Evolutionary conservation across 2,888 invertebrate genomes (phyloP).

Genomic region (Scaptomyza caliginosa): DNA sequence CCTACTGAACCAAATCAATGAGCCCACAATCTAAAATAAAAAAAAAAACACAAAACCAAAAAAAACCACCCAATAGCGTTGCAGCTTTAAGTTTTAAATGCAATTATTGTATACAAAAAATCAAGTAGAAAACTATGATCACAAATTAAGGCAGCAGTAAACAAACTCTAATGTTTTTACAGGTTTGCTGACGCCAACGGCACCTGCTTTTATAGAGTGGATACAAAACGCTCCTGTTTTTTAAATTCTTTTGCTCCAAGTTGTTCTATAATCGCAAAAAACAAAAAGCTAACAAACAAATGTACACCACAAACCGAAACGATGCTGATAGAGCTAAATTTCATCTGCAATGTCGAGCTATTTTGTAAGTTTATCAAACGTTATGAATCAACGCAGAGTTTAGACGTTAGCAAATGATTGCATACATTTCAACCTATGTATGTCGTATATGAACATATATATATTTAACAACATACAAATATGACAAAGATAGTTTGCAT

Average conservation of each 20-base stretch:
- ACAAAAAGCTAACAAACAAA: background rate
- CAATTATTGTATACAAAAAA: conserved; percentile 43
- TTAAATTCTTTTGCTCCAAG: conserved; percentile 19
- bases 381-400: conserved; percentile 25
- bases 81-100: conserved; percentile 63
- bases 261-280: conserved; percentile 15
- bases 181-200: conserved; percentile 31
- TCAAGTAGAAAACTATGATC: conserved; percentile 27
- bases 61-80: conserved; percentile 63
- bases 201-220: conserved; percentile 50
- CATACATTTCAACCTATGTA: background rate
- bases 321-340: conserved; percentile 33
- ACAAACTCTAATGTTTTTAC: conserved; percentile 42
- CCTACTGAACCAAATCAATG: conserved; percentile 45
- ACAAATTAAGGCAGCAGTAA: conserved; percentile 20
- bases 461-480: conserved; percentile 7
- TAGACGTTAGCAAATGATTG: conserved; percentile 16
- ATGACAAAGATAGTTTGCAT: conserved; percentile 6
- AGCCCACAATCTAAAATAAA: conserved; percentile 36
- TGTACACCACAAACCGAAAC: conserved; percentile 16
- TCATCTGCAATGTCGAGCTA: conserved; percentile 26
- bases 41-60: conserved; percentile 26
- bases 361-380: conserved; percentile 45
- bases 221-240: conserved; percentile 26
- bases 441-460: background rate